These are phyloP conservation scores for Mimas tiliae DNA, from an alignment of 2,888 invertebrate genomes.

Conservation along the genomic window DNA sequence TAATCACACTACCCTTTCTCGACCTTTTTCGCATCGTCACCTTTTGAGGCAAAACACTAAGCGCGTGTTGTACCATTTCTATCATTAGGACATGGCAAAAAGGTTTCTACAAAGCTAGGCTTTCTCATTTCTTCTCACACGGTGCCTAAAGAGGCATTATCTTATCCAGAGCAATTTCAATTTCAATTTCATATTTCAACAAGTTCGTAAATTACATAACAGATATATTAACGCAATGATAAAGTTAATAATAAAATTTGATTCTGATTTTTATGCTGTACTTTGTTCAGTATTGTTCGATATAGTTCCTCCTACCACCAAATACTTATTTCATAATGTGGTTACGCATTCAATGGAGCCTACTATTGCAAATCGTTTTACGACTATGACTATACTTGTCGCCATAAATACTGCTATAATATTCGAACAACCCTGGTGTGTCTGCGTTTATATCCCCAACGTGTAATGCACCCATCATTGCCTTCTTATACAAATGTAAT, in stretches of 20 bases:
- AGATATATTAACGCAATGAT: not conserved
- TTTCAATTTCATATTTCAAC: too few species aligned
- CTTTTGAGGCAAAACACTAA: too few species aligned
- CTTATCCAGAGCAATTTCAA: not conserved
- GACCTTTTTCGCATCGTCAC: too few species aligned
- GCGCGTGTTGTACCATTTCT: too few species aligned
- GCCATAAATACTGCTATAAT: slow-evolving; percentile 27
- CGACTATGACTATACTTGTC: slow-evolving; percentile 50
- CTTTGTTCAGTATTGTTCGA: not conserved
- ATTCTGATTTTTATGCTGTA: slow-evolving; percentile 38
- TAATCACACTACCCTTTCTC: too few species aligned
- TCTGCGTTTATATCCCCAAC: slow-evolving; percentile 5
- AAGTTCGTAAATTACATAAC: not conserved
- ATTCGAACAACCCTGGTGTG: slow-evolving; percentile 10
- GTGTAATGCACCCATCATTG: slow-evolving; percentile 1
- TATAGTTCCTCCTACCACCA: too few species aligned
- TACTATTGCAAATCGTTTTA: slow-evolving; percentile 55
- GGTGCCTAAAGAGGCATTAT: too few species aligned
- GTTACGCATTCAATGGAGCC: slow-evolving; percentile 58
- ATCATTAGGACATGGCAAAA: too few species aligned
- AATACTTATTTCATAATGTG: slow-evolving; percentile 47
- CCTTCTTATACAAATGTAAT: not conserved
- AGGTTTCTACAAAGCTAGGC: too few species aligned
- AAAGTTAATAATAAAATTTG: slow-evolving; percentile 28
- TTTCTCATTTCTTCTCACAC: too few species aligned